Base-by-base conservation (phyloP, 2,797 vertebrate species). In the Fistularia tabacaria region DNA sequence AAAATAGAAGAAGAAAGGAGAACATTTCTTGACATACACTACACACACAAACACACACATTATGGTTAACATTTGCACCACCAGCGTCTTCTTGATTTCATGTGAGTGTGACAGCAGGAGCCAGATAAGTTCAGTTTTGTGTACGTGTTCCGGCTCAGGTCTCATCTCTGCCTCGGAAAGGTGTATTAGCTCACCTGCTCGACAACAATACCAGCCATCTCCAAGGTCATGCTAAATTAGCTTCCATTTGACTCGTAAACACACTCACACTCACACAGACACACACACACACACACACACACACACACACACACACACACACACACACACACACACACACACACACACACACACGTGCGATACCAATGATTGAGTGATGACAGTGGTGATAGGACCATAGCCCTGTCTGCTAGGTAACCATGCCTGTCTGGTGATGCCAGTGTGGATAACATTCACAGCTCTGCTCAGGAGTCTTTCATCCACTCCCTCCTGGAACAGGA, bases 171-270 rank as follows among this genome's bases (percentile, higher is more conserved):
- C 3, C 1, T 39, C 43, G 49, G 51, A 66, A 70, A 65, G 54
- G 66, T 69, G 62, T 89, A 90, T 91, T 90, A 92, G 89, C 84
- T 90, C 90, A 92, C 90, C 91, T 91, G 91, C 83, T 74, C 64
- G 1, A 62, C 63, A 70, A 87, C 90, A 87, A 87, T 81, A 71
- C 67, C 66, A 59, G 68, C 72, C 61, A 64, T 81, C 73, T 68
- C 71, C 56, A 25, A 70, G 41, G 83, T 87, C 87, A 90, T 54
- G 86, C 88, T 88, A 85, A 81, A 91, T 90, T 87, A 87, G 83
- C 62, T 74, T 46, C 64, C 69, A 83, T 43, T 79, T 84, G 64
- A 40, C 62, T 53, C 14, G 9, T 45, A 15, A 54, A 50, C 12
- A 54, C 38, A 43, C 39, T 10, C 47, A 44, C 36, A 37, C 38